Base-by-base conservation (phyloP, 2,113 vertebrate species). In the Carassius gibelio region DNA sequence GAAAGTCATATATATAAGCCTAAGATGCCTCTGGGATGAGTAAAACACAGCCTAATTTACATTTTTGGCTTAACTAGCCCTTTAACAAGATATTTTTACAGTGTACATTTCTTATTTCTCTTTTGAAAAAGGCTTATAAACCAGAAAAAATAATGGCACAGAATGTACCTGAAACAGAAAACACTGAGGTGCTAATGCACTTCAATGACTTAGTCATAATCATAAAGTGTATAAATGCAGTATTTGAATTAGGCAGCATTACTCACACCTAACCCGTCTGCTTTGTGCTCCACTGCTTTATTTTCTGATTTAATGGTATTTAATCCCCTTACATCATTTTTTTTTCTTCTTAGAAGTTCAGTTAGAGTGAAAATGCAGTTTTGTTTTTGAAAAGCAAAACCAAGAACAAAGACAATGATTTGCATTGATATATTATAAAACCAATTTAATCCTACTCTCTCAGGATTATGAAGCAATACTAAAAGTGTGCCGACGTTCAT, bases 381-480 rank as follows among this genome's bases (percentile, higher is more conserved):
- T 55, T 77, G 52, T 59, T 77, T 77, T 74, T 74, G 23, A 77
- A 77, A 77, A 55, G 34, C 15, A 57, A 34, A 77, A 55, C 55
- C 30, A 36, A 19, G 17, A 78, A 77, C 17, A 59, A 26, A 9
- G 7, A 48, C 36, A 45, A 80, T 80, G 38, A 80, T 45, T 62
- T 62, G 78, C 14, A 64, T 17, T 26, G 5, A 64, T 23, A 79
- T 57, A 62, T 45, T 62, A 45, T 13, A 23, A 45, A 45, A 64
- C 21, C 45, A 26, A 42, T 62, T 69, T 15, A 61, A 61, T 45
- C 36, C 77, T n/a, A 36, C 76, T n/a, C 1, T 23, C 55, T 78
- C 55, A 3, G 6, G 57, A 79, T 42, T 62, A 62, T 62, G 34
- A 26, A 62, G 38, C n/a, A 64, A 8, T 64, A 10, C 21, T 45